phyloP scores from a whole-genome alignment of 1,140 invertebrate genomes.

The Panulirus ornatus region DNA sequence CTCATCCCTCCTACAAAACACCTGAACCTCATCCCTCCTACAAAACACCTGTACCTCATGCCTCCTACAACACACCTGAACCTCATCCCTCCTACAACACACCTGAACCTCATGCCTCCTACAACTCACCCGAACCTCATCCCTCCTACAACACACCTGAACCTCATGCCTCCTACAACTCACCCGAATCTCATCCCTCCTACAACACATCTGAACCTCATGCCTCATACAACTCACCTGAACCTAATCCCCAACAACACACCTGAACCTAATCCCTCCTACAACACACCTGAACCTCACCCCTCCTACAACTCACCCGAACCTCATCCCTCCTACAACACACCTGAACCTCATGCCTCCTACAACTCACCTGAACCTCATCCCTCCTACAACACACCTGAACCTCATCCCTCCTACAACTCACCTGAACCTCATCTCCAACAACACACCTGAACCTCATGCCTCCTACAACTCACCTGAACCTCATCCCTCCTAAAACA shows the following conservation, averaged over 20 bases:
- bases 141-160: no score
- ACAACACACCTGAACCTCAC: neutral
- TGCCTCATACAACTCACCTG: no score
- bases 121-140: no score
- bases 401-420: no score
- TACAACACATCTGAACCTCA: neutral
- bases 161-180: neutral
- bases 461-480: no score
- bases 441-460: no score
- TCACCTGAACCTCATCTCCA: no score
- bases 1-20: neutral
- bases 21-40: neutral
- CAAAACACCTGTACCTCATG: neutral
- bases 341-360: neutral
- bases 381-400: no score
- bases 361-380: no score
- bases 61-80: neutral
- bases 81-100: no score
- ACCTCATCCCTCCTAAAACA: no score
- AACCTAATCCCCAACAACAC: neutral
- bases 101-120: no score
- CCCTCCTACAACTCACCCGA: neutral
- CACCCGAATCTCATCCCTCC: neutral
- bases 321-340: neutral
- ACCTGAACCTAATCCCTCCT: neutral